A percentile compares a stretch with the other conserved stretches of the same genome.
Evolutionary conservation across 1,140 invertebrate species (phyloP).

Genomic region (Drosophila nebulosa): DNA sequence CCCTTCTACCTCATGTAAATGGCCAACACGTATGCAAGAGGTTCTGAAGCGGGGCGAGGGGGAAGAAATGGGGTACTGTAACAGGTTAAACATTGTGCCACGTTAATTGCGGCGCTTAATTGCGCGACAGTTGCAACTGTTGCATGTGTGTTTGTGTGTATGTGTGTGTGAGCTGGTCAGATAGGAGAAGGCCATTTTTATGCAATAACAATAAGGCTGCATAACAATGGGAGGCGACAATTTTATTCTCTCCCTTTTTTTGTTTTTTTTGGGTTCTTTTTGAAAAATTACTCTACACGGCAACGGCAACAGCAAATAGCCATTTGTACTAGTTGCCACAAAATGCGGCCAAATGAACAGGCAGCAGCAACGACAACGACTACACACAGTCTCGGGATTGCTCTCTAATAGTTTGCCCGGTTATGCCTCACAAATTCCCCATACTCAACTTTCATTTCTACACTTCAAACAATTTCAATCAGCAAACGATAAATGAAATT

Average conservation of each 20-base stretch:
- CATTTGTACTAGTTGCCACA: conserved; percentile 67
- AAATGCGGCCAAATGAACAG: conserved; percentile 74
- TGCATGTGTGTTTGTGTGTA: conserved; percentile 39
- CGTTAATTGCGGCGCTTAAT: conserved; percentile 77
- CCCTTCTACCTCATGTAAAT: conserved; percentile 43
- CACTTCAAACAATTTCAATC: not conserved
- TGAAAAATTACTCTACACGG: conserved; percentile 68
- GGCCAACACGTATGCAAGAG: conserved; percentile 32
- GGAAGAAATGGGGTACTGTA: conserved; percentile 33
- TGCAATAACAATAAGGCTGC: conserved; percentile 77
- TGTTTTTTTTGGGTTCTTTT: conserved; percentile 34
- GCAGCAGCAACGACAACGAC: conserved; percentile 3
- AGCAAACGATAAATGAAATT: too few relatives aligned
- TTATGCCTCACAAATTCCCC: conserved; percentile 28
- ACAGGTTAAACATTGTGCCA: conserved; percentile 74
- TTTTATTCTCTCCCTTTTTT: conserved; percentile 2
- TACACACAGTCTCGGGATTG: conserved; percentile 52
- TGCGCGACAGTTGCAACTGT: conserved; percentile 71
- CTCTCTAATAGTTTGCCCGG: conserved; percentile 66
- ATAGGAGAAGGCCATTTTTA: conserved; percentile 54
- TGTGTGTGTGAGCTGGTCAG: not conserved
- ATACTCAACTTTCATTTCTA: not conserved
- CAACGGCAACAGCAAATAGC: conserved; percentile 53
- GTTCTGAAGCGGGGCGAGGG: not conserved
- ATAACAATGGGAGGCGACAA: conserved; percentile 62